Evolutionary conservation across 1,140 invertebrate species (phyloP).

Genomic region (Samia ricini): DNA sequence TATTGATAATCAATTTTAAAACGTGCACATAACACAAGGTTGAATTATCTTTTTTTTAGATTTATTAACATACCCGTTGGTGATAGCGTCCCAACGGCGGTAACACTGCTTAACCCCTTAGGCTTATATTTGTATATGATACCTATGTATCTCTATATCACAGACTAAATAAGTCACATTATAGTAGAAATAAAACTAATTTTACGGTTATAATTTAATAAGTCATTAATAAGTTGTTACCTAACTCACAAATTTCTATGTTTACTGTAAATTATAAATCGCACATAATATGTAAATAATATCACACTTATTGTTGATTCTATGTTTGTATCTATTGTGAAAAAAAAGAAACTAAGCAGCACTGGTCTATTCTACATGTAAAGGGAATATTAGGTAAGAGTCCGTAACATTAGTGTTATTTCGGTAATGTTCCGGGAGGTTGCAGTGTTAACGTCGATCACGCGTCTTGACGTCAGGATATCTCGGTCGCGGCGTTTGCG

Average conservation of each 20-base stretch:
- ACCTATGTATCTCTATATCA: constrained; percentile 13
- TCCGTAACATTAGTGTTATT: constrained; percentile 36
- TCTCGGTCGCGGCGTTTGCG: constrained; percentile 70
- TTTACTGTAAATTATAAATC: constrained; percentile 4
- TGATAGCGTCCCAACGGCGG: constrained; percentile 57
- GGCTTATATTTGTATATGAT: constrained; percentile 33
- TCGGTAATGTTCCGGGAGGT: constrained; percentile 19
- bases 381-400: too few species aligned
- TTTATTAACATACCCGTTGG: constrained; percentile 61
- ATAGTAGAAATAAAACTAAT: constrained; percentile 30
- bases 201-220: constrained; percentile 19
- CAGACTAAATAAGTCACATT: constrained; percentile 15
- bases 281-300: constrained; percentile 1
- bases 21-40: constrained; percentile 59
- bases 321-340: neutral
- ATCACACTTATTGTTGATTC: neutral
- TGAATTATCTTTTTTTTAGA: constrained; percentile 48
- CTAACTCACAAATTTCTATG: constrained; percentile 8
- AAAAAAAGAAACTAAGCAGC: neutral
- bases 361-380: neutral
- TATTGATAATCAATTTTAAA: constrained; percentile 27
- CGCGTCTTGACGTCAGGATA: constrained; percentile 47
- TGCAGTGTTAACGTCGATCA: constrained; percentile 66
- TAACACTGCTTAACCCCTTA: constrained; percentile 68
- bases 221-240: constrained; percentile 1